phyloP scores from a whole-genome alignment of 2,113 vertebrate genomes.

The Chrysemys picta region DNA sequence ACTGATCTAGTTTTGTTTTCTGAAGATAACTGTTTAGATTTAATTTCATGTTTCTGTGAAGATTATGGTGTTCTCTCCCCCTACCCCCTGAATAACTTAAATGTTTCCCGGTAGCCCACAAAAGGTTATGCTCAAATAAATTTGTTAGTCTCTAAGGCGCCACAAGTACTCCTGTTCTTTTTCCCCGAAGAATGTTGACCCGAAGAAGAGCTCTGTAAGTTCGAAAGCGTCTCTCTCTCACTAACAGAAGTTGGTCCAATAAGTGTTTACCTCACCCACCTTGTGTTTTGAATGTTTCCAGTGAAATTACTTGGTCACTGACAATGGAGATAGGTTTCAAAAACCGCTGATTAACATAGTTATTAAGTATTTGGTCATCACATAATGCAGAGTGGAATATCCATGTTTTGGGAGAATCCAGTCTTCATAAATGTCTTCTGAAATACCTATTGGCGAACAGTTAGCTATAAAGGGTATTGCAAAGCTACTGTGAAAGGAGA shows the following conservation, averaged over 20 bases:
- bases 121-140: too few species aligned
- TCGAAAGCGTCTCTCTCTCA: not conserved
- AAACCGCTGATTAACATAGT: slow-evolving; percentile 41
- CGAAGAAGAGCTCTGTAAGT: not conserved
- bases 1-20: slow-evolving; percentile 52
- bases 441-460: not conserved
- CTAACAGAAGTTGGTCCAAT: not conserved
- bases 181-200: not conserved
- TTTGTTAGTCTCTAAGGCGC: too few species aligned
- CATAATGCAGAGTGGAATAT: slow-evolving; percentile 15
- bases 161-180: too few species aligned
- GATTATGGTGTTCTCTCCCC: slow-evolving; percentile 2
- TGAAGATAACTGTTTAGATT: slow-evolving; percentile 29
- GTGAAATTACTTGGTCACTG: slow-evolving; percentile 34
- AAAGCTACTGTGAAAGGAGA: not conserved
- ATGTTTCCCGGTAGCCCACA: too few species aligned
- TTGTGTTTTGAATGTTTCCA: not conserved
- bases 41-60: slow-evolving; percentile 44
- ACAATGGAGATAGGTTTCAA: not conserved
- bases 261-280: not conserved
- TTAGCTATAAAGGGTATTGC: not conserved
- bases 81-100: slow-evolving; percentile 3
- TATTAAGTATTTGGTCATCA: slow-evolving; percentile 18
- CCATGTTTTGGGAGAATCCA: not conserved
- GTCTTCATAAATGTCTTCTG: not conserved